Evolutionary conservation across 2,797 vertebrate genomes (phyloP), one percentile per base, ranked within the genome.

Genomic region (Paratrypauchen microcephalus): DNA sequence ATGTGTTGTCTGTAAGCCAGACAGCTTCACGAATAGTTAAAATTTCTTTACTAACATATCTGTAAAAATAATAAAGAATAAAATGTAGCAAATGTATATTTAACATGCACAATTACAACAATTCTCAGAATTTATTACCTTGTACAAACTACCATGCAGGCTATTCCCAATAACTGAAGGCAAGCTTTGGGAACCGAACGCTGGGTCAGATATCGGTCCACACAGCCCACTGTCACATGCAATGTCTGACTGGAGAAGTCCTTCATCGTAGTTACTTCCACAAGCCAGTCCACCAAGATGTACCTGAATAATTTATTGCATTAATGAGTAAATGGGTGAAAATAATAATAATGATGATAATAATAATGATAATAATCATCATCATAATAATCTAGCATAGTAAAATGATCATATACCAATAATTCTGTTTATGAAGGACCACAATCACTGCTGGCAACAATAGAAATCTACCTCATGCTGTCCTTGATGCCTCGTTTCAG

Each of bases 101-200:
- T 58, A 61, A 68, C 9, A 45, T 56, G 1, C 1, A 21, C 24
- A 11, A 26, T 26, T 26, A 26, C 24, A 6, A 56, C 19, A 23
- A 4, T 5, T 26, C 55, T 16, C 21, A 19, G 21, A 50, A 3
- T 7, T 58, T 21, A 94, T 91, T 76, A 99, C 98, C 98, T 93
- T 77, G 97, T 99, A 74, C 96, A 97, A 83, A 99, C 95, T 39
- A 99, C 98, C 97, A 99, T 99, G 92, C 98, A 99, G 75, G 97
- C 96, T 0, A 99, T 99, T 77, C 98, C 98, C 79, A 99, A 84
- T 2, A 99, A 93, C 79, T 99, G 98, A 8, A 99, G 95, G 13
- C 87, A 91, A 66, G 94, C 93, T 41, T 97, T 95, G 8, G 96
- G 93, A 8, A 99, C 97, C 1, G 93, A 92, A 64, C 95, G 92